phyloP scores from a whole-genome alignment of 2,888 invertebrate species.

The Emmelina monodactyla region DNA sequence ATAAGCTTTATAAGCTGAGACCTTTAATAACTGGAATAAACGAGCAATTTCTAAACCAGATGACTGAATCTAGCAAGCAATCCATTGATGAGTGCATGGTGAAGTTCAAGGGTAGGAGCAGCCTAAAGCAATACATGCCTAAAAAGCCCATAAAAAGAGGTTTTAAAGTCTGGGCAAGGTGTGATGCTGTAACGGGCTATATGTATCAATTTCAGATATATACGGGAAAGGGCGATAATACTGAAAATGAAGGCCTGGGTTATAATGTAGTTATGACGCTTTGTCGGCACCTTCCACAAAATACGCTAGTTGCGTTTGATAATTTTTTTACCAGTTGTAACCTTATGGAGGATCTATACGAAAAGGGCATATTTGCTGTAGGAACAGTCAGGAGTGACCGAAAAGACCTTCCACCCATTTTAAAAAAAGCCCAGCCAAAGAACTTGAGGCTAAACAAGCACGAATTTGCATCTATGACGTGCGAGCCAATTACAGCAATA shows the following conservation, averaged over 20 bases:
- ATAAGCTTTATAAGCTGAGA: slow-evolving; percentile 20
- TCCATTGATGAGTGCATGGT: slow-evolving; percentile 20
- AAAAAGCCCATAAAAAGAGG: slow-evolving; percentile 15
- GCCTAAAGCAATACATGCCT: slow-evolving; percentile 20
- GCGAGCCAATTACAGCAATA: slow-evolving; percentile 20
- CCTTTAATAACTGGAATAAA: slow-evolving; percentile 17
- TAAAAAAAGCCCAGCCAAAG: slow-evolving; percentile 16
- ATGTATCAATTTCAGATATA: slow-evolving; percentile 16
- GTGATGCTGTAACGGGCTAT: slow-evolving; percentile 11
- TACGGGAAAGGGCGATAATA: slow-evolving; percentile 16
- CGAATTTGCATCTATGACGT: slow-evolving; percentile 20
- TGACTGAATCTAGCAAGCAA: slow-evolving; percentile 5
- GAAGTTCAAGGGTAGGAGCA: slow-evolving; percentile 20
- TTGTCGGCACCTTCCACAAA: slow-evolving; percentile 14
- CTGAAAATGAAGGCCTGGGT: slow-evolving; percentile 16
- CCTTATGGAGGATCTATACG: slow-evolving; percentile 15
- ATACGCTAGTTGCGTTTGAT: slow-evolving; percentile 23
- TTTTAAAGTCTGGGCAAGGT: slow-evolving; percentile 7
- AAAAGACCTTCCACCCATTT: slow-evolving; percentile 16
- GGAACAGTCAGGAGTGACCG: slow-evolving; percentile 17
- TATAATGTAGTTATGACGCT: slow-evolving; percentile 19
- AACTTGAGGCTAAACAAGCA: slow-evolving; percentile 19
- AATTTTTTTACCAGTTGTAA: slow-evolving; percentile 22
- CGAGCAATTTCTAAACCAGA: slow-evolving; percentile 9
- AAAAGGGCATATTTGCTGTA: slow-evolving; percentile 15